Base-by-base conservation (phyloP, 2,797 vertebrate genomes). In the Alca torda region DNA sequence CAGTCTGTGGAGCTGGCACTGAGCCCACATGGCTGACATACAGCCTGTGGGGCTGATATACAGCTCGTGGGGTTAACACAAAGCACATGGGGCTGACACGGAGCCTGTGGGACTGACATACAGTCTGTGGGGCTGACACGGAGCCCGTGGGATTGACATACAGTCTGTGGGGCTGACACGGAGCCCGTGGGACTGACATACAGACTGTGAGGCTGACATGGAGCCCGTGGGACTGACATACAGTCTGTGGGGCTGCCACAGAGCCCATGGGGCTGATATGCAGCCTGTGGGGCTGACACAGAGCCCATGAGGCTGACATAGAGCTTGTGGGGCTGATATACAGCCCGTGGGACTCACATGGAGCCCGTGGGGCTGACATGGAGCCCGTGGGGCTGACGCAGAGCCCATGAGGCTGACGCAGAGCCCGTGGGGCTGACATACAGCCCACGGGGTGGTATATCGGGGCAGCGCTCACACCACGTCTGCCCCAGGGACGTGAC, bases 251-350 rank as follows among this genome's bases (percentile, higher is more conserved):
- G 74, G 45, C 45, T 57, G 35, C 25, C 16, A 33, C 6, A 6
- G 4, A 31, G 35, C 13, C 6, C 0, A 2, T 24, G 24, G 19
- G 35, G 35, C 23, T 39, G 16, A 26, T 45, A 24, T 2, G 3
- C 1, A 23, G 10, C 9, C 7, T 0, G 1, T 1, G 0, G 82
- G 56, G 63, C 28, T 68, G 76, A 24, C 4, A 13, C 4, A 5
- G 11, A 59, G 57, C 23, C 45, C 9, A 9, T 45, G 45, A 18
- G 59, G 61, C 26, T 67, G n/a, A 16, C 4, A 21, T 1, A 5
- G 2, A 56, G 37, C 12, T 14, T 0, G 2, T 26, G 24, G 39
- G 68, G 57, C 48, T 45, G 33, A 13, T 8, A 68, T 4, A 15
- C 4, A 39, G 24, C 31, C 13, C 2, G 8, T 41, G 50, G 69